These are phyloP conservation scores for Polydrusus cervinus DNA, from an alignment of 2,888 invertebrate species.

Conservation along the genomic window DNA sequence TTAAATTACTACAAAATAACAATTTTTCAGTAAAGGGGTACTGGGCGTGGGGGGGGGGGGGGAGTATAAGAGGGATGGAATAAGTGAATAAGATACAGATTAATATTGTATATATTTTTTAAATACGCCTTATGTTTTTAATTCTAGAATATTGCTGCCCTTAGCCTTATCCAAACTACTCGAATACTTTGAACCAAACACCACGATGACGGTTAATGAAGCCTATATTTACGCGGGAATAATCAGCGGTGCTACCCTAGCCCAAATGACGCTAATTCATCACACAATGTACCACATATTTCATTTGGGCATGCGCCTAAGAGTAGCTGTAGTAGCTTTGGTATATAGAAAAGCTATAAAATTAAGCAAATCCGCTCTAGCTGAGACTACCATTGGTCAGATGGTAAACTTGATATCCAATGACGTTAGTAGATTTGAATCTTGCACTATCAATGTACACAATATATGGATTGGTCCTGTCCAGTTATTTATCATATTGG, in stretches of 20 bases:
- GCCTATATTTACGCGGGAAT: constrained; percentile 86
- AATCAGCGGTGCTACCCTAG: constrained; percentile 72
- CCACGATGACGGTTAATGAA: constrained; percentile 68
- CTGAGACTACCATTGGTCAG: constrained; percentile 59
- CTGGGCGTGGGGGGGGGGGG: no score
- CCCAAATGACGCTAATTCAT: constrained; percentile 75
- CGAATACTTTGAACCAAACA: constrained; percentile 75
- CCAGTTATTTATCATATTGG: constrained; percentile 74
- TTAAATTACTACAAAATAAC: no score
- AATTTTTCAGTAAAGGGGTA: no score
- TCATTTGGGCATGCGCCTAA: constrained; percentile 88
- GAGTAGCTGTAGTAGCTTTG: constrained; percentile 87
- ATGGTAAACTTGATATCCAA: constrained; percentile 61
- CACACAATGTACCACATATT: constrained; percentile 90
- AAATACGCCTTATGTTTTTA: neutral
- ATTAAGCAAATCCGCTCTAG: constrained; percentile 57
- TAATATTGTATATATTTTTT: no score
- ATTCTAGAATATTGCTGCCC: constrained; percentile 61
- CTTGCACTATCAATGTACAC: constrained; percentile 84
- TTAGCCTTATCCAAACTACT: constrained; percentile 71
- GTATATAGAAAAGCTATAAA: constrained; percentile 77
- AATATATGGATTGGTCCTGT: constrained; percentile 85
- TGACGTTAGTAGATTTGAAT: constrained; percentile 85
- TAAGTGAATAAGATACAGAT: no score
- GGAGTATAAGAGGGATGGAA: no score